Base-by-base conservation (phyloP, 2,797 vertebrate species). In the Phrynocephalus guinanensis region DNA sequence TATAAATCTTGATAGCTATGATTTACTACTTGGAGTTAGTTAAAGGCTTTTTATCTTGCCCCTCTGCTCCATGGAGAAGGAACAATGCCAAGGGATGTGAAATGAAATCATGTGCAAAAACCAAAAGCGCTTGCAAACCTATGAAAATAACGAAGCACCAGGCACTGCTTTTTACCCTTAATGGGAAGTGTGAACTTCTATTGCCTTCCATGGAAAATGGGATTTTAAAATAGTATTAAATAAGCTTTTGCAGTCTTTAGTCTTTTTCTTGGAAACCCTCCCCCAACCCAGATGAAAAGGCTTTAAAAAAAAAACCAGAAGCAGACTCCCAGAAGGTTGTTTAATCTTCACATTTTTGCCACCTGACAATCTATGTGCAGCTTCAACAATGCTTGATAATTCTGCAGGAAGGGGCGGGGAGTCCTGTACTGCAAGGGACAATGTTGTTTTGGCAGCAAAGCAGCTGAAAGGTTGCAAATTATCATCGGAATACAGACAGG, bases 311-410 rank as follows among this genome's bases (percentile, higher is more conserved):
- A 56, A 68, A 80, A 3, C 72, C n/a, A 91, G 72, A 88, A 93
- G 90, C 80, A 44, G 83, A 83, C 90, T 89, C 73, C 73, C n/a
- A 52, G 87, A 78, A 87, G 85, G 91, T 79, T 82, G 92, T 93
- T 93, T 92, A 93, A 94, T 91, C 77, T 91, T 93, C 85, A 90
- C 91, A 87, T 88, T 89, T 81, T 90, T 94, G 93, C 89, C 90
- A 83, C 91, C 92, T 20, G 77, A 86, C 89, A 92, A 87, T 81
- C 83, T 68, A 33, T 90, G 92, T 92, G 38, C 77, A 91, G 86
- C 90, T 93, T 93, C 90, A 90, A 91, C 90, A 91, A 90, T 90
- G 63, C 48, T 44, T 82, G 79, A 84, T 93, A 86, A 94, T 84
- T 85, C 91, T 68, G 76, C 89, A 73, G 56, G 91, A 91, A 93